Evolutionary conservation across 2,797 vertebrate species (phyloP).

Genomic region (Enteromius radiatus): DNA sequence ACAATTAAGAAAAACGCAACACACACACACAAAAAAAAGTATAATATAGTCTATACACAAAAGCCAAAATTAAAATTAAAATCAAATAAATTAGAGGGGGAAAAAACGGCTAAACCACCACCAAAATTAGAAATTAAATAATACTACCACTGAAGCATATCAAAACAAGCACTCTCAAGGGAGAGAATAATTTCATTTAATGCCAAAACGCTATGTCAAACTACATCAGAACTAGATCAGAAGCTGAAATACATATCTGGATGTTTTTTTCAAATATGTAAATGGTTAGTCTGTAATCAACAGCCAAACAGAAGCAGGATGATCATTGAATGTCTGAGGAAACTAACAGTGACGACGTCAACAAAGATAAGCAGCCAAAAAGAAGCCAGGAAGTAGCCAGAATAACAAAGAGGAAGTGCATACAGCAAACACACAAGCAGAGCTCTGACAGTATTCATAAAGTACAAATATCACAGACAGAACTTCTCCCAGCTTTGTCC

Average conservation of each 20-base stretch:
- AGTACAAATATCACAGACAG: slow-evolving; percentile 38
- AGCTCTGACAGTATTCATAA: slow-evolving; percentile 32
- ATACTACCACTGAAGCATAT: background rate
- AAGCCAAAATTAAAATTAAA: background rate
- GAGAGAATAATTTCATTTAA: background rate
- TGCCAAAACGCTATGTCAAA: background rate
- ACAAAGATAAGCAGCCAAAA: slow-evolving; percentile 26
- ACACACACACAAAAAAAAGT: too few species aligned
- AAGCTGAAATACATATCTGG: background rate
- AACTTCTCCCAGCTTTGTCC: background rate
- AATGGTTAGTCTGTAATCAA: slow-evolving; percentile 17
- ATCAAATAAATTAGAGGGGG: background rate
- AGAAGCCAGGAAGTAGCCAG: slow-evolving; percentile 58
- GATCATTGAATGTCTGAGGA: slow-evolving; percentile 17
- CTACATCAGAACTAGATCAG: too few species aligned
- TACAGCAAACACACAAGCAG: slow-evolving; percentile 46
- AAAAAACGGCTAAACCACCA: background rate
- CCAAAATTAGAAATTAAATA: background rate
- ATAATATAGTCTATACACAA: background rate
- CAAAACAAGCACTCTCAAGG: background rate
- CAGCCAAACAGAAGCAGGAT: slow-evolving; percentile 23
- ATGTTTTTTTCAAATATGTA: background rate
- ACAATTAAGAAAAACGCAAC: too few species aligned
- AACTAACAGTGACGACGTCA: slow-evolving; percentile 36
- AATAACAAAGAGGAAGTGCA: slow-evolving; percentile 68